Conservation (phyloP, 2,888 invertebrate genomes). For the Parelbella ahira region DNA sequence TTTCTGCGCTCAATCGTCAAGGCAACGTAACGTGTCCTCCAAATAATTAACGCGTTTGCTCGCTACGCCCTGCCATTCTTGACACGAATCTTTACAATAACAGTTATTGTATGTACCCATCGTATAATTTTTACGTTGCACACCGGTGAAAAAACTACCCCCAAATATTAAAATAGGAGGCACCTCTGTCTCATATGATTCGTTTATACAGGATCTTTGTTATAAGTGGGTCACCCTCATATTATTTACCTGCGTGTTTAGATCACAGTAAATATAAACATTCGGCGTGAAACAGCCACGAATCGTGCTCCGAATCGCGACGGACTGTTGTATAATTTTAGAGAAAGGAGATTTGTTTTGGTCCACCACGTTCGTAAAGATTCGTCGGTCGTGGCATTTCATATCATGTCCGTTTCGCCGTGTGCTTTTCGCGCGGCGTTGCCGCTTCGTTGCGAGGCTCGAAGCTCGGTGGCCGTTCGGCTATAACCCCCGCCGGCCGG, state of each 20-base stretch:
- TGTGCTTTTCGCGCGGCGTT: constrained; percentile 69
- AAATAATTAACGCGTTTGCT: constrained; percentile 17
- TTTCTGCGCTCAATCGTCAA: constrained; percentile 29
- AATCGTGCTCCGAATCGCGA: constrained; percentile 49
- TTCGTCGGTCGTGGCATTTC: constrained; percentile 68
- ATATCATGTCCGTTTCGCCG: constrained; percentile 67
- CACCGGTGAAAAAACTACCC: no score
- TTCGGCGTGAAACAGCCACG: constrained; percentile 51
- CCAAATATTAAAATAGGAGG: no score
- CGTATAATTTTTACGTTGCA: no score
- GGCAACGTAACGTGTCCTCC: constrained; percentile 26
- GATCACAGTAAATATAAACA: constrained; percentile 28
- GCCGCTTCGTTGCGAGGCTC: constrained; percentile 54
- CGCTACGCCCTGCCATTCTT: constrained; percentile 17
- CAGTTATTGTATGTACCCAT: constrained; percentile 2
- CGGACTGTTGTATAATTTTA: constrained; percentile 75
- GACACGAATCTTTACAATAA: constrained; percentile 13
- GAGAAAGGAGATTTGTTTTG: constrained; percentile 80
- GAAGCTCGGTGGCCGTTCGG: constrained; percentile 49
- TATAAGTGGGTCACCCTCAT: constrained; percentile 19
- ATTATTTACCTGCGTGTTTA: constrained; percentile 20
- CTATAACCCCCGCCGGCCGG: constrained; percentile 40
- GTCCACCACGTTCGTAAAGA: constrained; percentile 67
- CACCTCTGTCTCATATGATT: no score
- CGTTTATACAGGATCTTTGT: no score